Conservation (phyloP, 2,888 invertebrate species). For the Cabera pusaria region DNA sequence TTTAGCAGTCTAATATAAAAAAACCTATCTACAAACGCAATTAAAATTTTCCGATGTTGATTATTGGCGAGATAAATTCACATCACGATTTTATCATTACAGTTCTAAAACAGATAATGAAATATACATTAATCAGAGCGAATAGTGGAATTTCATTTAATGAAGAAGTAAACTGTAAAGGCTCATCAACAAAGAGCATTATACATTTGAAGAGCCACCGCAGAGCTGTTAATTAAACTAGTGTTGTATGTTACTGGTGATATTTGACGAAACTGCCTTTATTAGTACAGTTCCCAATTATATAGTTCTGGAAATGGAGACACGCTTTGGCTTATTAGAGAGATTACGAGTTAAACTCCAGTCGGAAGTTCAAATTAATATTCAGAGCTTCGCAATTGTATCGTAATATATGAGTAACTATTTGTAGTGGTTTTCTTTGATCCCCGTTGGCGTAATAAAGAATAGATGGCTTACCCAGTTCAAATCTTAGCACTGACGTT, state of each 20-base stretch:
- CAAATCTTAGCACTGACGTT: too few relatives aligned
- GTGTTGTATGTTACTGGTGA: conserved; percentile 35
- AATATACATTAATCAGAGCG: too few relatives aligned
- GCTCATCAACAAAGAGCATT: conserved; percentile 39
- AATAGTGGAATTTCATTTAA: conserved; percentile 37
- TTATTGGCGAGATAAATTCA: too few relatives aligned
- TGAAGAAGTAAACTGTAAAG: conserved; percentile 47
- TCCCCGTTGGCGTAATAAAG: too few relatives aligned
- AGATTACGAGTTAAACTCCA: conserved; percentile 14
- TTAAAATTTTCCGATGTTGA: too few relatives aligned
- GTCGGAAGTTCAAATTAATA: conserved; percentile 11
- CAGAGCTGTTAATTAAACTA: conserved; percentile 41
- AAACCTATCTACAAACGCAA: too few relatives aligned
- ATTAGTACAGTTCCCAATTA: conserved; percentile 33
- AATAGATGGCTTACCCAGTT: too few relatives aligned
- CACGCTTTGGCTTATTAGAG: conserved; percentile 26
- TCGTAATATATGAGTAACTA: too few relatives aligned
- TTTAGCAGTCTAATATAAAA: too few relatives aligned
- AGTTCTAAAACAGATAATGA: too few relatives aligned
- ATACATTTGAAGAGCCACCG: conserved; percentile 44
- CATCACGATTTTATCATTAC: too few relatives aligned
- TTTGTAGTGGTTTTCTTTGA: too few relatives aligned
- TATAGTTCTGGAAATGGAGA: conserved; percentile 27
- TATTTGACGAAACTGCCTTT: conserved; percentile 40
- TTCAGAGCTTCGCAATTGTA: conserved; percentile 4